Conservation (phyloP, 2,113 vertebrate genomes). For the Ammodytes dubius region DNA sequence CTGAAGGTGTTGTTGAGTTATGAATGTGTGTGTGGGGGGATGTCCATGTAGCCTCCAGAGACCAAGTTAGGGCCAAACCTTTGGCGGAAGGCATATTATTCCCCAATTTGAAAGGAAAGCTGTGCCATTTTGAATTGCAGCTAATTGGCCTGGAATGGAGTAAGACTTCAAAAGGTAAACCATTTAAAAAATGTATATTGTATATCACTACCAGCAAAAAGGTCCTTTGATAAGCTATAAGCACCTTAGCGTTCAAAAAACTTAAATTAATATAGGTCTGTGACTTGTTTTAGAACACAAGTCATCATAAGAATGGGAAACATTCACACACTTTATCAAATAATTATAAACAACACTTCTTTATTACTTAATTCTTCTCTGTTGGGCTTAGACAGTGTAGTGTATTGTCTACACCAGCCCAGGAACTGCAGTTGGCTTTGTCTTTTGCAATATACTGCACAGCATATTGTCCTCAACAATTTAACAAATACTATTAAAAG, state of each 20-base stretch:
- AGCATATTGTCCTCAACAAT: neutral
- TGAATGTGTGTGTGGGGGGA: constrained; percentile 67
- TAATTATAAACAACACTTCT: neutral
- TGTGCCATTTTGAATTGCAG: constrained; percentile 74
- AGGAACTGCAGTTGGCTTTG: neutral
- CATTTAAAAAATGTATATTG: constrained; percentile 33
- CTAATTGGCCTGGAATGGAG: constrained; percentile 77
- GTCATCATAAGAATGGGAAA: neutral
- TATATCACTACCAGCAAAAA: constrained; percentile 38
- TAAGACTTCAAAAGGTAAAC: constrained; percentile 42
- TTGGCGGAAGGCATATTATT: constrained; percentile 75
- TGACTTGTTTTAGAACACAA: constrained; percentile 1
- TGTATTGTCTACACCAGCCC: neutral
- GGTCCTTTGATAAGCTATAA: constrained; percentile 40
- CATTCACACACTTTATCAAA: constrained; percentile 16
- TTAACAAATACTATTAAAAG: neutral
- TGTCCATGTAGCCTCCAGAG: constrained; percentile 71
- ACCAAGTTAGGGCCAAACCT: constrained; percentile 79
- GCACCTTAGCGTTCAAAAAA: constrained; percentile 10
- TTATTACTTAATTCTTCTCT: no score
- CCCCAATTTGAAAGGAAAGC: constrained; percentile 76
- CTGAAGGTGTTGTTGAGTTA: constrained; percentile 87
- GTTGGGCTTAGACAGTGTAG: neutral
- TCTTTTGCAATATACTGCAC: neutral
- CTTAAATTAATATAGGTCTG: constrained; percentile 14